Conservation (phyloP, 2,888 invertebrate genomes). For the Lepetodrilus schrolli region DNA sequence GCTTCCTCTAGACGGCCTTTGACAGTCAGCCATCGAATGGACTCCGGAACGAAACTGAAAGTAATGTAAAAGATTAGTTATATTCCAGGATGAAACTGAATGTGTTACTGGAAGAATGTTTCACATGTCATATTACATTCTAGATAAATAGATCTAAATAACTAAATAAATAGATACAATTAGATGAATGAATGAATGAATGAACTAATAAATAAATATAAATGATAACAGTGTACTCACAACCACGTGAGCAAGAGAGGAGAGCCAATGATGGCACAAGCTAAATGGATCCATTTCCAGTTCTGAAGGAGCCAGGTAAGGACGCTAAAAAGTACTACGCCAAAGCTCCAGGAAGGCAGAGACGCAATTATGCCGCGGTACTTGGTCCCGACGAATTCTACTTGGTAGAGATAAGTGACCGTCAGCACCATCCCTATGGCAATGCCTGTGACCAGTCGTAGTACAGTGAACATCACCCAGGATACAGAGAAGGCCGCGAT, state of each 20-base stretch:
- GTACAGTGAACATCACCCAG: slow-evolving; percentile 36
- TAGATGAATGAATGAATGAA: no score
- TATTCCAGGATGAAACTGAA: no score
- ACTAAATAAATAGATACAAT: no score
- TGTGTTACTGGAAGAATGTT: no score
- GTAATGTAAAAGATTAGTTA: no score
- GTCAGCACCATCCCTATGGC: slow-evolving; percentile 27
- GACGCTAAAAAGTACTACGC: slow-evolving; percentile 12
- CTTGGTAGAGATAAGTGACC: slow-evolving; percentile 30
- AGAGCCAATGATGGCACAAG: not conserved
- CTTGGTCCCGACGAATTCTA: slow-evolving; percentile 29
- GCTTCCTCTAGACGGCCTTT: slow-evolving; percentile 14
- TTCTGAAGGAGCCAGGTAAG: slow-evolving; percentile 27
- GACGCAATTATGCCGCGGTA: slow-evolving; percentile 33
- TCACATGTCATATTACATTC: no score
- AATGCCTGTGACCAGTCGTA: slow-evolving; percentile 30
- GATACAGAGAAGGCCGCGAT: slow-evolving; percentile 28
- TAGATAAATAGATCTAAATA: no score
- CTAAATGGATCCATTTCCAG: slow-evolving; percentile 30
- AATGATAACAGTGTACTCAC: no score
- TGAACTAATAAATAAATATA: no score
- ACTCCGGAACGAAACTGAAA: slow-evolving; percentile 14
- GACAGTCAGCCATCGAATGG: slow-evolving; percentile 1
- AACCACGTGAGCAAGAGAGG: slow-evolving; percentile 29
- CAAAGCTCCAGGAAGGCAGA: slow-evolving; percentile 32